Base-by-base conservation (phyloP, 2,888 invertebrate species). In the Meiosimyza platycephala region DNA sequence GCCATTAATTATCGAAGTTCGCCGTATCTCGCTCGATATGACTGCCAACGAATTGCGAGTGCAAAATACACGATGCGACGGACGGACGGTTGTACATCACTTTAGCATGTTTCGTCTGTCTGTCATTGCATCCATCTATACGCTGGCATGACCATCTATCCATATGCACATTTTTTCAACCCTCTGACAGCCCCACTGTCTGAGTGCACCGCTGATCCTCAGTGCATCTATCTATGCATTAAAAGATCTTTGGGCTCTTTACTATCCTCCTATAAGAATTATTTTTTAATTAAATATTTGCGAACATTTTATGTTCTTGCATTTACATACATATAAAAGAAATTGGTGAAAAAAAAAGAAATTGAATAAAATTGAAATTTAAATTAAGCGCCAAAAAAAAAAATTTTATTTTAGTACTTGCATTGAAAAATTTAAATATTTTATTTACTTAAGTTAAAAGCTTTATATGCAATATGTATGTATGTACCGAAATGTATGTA, bases 11-110 rank as follows among this genome's bases (percentile, higher is more conserved):
- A 70, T 63, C 62, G 48, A 70, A 70, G 40, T 63, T 63, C 52
- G 47, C 70, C 63, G 70, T 63, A 70, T 70, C 70, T 54, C 63
- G 70, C 70, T 54, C 63, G 70, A 63, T 69, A 69, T 60, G 59
- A 69, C 3, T 57, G 50, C 18, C 57, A 40, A 40, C 48, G 52
- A 60, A 51, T 40, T 51, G 7, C 40, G 40, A 40, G 40, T 40
- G 40, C 40, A 40, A 40, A 40, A 40, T 40, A 50, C 52, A 57
- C 22, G 57, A 18, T 16, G 55, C 68, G 54, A 33, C 62, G 62
- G 3, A 28, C 28, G 28, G 28, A 28, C 28, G 22, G 22, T 2
- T 2, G 28, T 70, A 70, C 62, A 70, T 70, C 62, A 70, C 62
- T 48, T 52, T 47, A 22, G 52, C 70, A 59, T 16, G 63, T 51